A percentile compares a stretch with the other conserved stretches of the same genome.
These are phyloP conservation scores for Acanthosepion pharaonis DNA, from an alignment of 2,888 invertebrate species.

Conservation along the genomic window DNA sequence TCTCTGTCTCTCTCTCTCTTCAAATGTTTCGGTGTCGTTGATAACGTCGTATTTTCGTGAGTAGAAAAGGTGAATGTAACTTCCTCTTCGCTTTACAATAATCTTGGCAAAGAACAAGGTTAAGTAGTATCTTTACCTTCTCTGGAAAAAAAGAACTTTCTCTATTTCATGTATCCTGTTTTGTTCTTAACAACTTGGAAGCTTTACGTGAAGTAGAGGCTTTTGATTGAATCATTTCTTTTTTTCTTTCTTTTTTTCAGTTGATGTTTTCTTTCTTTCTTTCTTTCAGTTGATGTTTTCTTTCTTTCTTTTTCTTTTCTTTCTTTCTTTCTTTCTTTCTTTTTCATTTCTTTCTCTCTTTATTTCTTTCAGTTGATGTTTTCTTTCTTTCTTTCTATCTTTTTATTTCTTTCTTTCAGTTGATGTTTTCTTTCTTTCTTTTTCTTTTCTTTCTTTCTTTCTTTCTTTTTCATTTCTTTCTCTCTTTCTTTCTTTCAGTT, in stretches of 20 bases:
- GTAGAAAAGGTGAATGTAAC: too few species aligned
- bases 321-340: background rate
- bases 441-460: too few species aligned
- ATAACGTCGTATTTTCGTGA: too few species aligned
- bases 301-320: background rate
- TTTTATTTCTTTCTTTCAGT: background rate
- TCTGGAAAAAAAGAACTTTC: too few species aligned
- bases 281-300: background rate
- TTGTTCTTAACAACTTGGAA: background rate
- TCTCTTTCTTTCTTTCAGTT: background rate
- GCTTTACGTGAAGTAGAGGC: background rate
- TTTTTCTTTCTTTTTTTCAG: background rate
- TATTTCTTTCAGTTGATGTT: background rate
- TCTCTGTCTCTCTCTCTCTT: too few species aligned
- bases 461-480: background rate
- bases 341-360: background rate
- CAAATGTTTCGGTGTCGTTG: too few species aligned
- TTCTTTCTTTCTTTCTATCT: background rate
- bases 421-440: background rate
- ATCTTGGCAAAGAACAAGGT: too few species aligned
- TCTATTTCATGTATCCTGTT: too few species aligned
- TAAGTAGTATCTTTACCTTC: too few species aligned
- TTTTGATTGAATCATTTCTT: background rate
- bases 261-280: background rate
- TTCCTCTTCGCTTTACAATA: too few species aligned